Evolutionary conservation across 2,113 vertebrate genomes (phyloP).

Genomic region (Mesocricetus auratus): DNA sequence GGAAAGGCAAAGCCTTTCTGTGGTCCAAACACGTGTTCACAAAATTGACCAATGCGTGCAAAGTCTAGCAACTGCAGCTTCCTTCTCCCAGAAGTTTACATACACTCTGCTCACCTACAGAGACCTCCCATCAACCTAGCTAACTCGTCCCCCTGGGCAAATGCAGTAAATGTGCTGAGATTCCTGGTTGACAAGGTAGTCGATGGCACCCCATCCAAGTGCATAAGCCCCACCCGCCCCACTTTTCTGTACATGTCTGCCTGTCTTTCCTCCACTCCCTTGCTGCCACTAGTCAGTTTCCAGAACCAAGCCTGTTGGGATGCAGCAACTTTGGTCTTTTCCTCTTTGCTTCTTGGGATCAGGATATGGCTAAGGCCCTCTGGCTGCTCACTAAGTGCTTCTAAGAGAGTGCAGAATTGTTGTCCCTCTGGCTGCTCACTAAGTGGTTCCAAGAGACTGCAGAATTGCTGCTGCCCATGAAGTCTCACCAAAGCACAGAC

Average conservation of each 20-base stretch:
- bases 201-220: neutral
- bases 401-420: no score
- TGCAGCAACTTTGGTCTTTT: neutral
- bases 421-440: no score
- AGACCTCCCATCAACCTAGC: neutral
- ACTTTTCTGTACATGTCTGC: neutral
- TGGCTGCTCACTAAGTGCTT: neutral
- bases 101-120: neutral
- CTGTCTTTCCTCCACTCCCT: neutral
- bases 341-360: neutral
- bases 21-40: neutral
- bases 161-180: neutral
- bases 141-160: neutral
- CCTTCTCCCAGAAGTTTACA: neutral
- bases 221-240: neutral
- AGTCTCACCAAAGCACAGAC: neutral
- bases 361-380: no score
- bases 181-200: neutral
- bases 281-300: neutral
- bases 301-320: neutral
- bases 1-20: neutral
- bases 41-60: neutral
- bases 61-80: neutral
- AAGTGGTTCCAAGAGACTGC: neutral
- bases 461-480: neutral